phyloP scores from a whole-genome alignment of 2,797 vertebrate species.

The Dendrocincla tyrannina region DNA sequence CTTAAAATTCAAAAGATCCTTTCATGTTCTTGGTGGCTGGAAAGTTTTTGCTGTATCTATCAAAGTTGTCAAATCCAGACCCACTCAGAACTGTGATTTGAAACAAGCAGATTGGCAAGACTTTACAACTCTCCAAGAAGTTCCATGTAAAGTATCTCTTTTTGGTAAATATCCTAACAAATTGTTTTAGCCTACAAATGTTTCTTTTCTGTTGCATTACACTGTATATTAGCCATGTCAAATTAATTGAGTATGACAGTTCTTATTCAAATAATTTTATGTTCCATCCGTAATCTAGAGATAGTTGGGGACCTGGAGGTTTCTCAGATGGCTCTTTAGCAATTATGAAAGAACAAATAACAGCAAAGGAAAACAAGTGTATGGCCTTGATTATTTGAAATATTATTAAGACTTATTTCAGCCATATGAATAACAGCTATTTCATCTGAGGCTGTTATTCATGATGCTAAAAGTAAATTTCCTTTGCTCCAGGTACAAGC shows the following conservation, averaged over 20 bases:
- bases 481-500: not conserved
- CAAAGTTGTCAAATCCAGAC: not conserved
- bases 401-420: not conserved
- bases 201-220: not conserved
- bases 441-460: not conserved
- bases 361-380: not conserved
- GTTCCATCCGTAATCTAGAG: not conserved
- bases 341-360: not conserved
- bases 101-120: not conserved
- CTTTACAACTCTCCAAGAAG: not conserved
- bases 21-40: not conserved
- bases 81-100: not conserved
- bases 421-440: not conserved
- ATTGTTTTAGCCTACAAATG: not conserved
- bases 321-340: not conserved
- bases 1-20: not conserved
- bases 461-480: not conserved
- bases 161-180: not conserved
- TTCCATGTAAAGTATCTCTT: not conserved
- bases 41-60: not conserved
- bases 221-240: not conserved
- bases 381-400: not conserved
- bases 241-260: not conserved
- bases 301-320: not conserved
- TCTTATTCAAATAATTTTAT: not conserved